Evolutionary conservation across 2,797 vertebrate species (phyloP).

Genomic region (Enteromius treurensis): DNA sequence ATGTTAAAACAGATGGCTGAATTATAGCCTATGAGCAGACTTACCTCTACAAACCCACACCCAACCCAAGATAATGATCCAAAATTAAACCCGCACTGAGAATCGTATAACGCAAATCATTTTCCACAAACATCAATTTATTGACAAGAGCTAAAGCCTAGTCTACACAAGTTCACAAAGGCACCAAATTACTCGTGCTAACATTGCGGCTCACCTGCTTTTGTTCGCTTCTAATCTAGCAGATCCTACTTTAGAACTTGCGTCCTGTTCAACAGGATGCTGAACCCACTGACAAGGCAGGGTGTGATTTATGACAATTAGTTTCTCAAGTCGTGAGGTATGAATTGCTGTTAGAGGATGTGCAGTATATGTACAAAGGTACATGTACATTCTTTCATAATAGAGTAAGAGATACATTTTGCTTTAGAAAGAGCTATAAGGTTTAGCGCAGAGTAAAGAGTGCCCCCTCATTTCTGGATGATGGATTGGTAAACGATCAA

Average conservation of each 20-base stretch:
- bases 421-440: neutral
- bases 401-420: neutral
- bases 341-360: constrained; percentile 40
- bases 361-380: constrained; percentile 30
- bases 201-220: constrained; percentile 57
- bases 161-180: constrained; percentile 52
- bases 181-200: constrained; percentile 62
- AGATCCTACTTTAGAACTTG: constrained; percentile 62
- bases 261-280: constrained; percentile 62
- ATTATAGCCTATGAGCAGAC: constrained; percentile 11
- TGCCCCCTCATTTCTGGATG: constrained; percentile 63
- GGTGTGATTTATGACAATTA: constrained; percentile 67
- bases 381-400: constrained; percentile 7
- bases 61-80: constrained; percentile 19
- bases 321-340: constrained; percentile 29
- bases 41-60: constrained; percentile 33
- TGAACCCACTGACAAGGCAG: constrained; percentile 52
- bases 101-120: constrained; percentile 35
- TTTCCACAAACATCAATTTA: constrained; percentile 29
- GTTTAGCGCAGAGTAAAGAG: constrained; percentile 53
- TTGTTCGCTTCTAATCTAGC: constrained; percentile 49
- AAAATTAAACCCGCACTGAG: constrained; percentile 28
- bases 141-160: constrained; percentile 26
- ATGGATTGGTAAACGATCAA: neutral
- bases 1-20: constrained; percentile 26